Percentiles rank a stretch among this genome's conserved stretches.
These are phyloP conservation scores for Punctoribates punctum DNA, from an alignment of 2,888 invertebrate genomes.

Conservation along the genomic window DNA sequence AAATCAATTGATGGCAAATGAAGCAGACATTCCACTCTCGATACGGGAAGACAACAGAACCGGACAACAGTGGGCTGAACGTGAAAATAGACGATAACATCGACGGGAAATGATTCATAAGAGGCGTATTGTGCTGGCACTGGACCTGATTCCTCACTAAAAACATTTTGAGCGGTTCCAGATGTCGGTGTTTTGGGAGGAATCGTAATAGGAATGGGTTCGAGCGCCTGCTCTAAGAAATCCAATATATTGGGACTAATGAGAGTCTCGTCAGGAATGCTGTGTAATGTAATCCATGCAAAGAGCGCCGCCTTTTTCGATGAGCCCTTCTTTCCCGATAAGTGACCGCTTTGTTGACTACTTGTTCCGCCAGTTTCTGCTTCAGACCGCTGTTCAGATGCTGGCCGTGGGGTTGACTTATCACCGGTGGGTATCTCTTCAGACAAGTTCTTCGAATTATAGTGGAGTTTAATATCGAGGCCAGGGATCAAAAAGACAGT, in stretches of 20 bases:
- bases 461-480: conserved; percentile 80
- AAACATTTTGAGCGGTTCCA: conserved; percentile 23
- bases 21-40: conserved; percentile 90
- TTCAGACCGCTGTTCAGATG: neutral
- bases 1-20: conserved; percentile 95
- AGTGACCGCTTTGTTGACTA: conserved; percentile 33
- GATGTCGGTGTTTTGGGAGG: conserved; percentile 45
- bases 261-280: conserved; percentile 94
- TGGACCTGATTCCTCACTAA: conserved; percentile 6
- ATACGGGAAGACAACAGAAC: conserved; percentile 92
- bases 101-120: conserved; percentile 87
- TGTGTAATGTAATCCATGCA: conserved; percentile 93
- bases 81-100: conserved; percentile 96
- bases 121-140: conserved; percentile 49
- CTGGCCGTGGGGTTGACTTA: neutral
- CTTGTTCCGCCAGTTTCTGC: conserved; percentile 18
- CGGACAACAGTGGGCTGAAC: conserved; percentile 96
- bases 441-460: conserved; percentile 67
- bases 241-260: conserved; percentile 95
- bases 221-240: conserved; percentile 93
- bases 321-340: conserved; percentile 51
- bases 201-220: conserved; percentile 72
- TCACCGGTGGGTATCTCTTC: neutral
- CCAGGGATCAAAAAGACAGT: conserved; percentile 89
- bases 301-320: conserved; percentile 84